Base-by-base conservation (phyloP, 2,888 invertebrate species). In the Rugalucina vietnamica region DNA sequence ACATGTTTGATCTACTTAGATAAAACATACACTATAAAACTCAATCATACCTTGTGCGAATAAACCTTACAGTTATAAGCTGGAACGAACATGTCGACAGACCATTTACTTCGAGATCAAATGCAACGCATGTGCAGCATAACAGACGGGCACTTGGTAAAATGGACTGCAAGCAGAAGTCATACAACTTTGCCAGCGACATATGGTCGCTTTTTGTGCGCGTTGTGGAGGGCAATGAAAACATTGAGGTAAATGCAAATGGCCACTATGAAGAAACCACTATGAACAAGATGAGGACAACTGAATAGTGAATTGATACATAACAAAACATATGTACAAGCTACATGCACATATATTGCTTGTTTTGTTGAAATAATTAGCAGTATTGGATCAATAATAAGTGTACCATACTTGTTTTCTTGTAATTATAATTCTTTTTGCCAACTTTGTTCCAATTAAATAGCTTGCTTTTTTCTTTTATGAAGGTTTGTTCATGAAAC, bases 21-120 rank as follows among this genome's bases (percentile, higher is more conserved):
- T 34, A 78, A 78, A 71, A 71, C 5, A 36, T 71, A 29, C 78
- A 71, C 29, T 78, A 78, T 71, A 71, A 54, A 54, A 27, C 43
- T 29, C 0, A 5, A 32, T 71, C 37, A 36, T 78, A 78, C 34
- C 0, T 24, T 0, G 10, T 71, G 50, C 1, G 78, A 3, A 78
- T 50, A 3, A 50, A 78, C 24, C 27, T 78, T 4, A 36, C 78
- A 18, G 57, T 78, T 54, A n/a, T 78, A 27, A 71, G 27, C 54
- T 54, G 78, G 78, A 78, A 78, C 32, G 78, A 78, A 54, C 78
- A 78, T 37, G 78, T 71, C 0, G 71, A 71, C 27, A 50, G 78
- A 34, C 78, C 71, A 21, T 78, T 36, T 27, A 78, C 78, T 24
- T 78, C 78, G 4, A 29, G 57, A 24, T 57, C n/a, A 10, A 39